Base-by-base conservation (phyloP, 2,888 invertebrate genomes). In the Agriopis aurantiaria region DNA sequence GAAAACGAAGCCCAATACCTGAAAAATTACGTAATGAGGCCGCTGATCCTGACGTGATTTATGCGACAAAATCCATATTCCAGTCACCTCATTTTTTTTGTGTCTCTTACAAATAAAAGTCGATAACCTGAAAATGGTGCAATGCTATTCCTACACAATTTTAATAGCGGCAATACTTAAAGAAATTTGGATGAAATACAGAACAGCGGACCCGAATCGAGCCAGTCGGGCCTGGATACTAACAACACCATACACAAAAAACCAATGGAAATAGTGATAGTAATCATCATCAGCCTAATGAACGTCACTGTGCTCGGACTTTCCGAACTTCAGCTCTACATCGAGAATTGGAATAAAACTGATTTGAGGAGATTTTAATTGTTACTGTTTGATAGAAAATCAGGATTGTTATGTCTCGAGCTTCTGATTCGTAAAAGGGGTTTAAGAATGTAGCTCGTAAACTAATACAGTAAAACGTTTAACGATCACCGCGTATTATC, bases 401-500 rank as follows among this genome's bases (percentile, higher is more conserved):
- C n/a, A 23, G 12, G 10, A 45, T 11, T 33, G 33, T 33, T 33
- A 33, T 33, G 33, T 33, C 58, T 11, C 11, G 14, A 48, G 46
- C 33, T 33, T 33, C 33, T 23, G 58, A 58, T 48, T 56, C 56
- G 58, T 58, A 48, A 68, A 52, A 46, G 33, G 17, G 45, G 52
- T 52, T 67, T 51, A 46, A 57, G 57, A 58, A 58, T 43, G 56
- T 56, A 58, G 33, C 62, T 68, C 56, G n/a, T 52, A 51, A 68
- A 57, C 40, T 46, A 45, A 45, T 67, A 56, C 43, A 55, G 41
- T 48, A 33, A 59, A 59, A 12, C 64, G 64, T 59, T 69, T 64
- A 53, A 65, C 64, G 64, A 60, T 33, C 58, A 48, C 46, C 59
- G 69, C 64, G 63, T 63, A 49, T 65, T 69, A 61, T 69, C 56